These are phyloP conservation scores for Otus sunia DNA, from an alignment of 2,113 vertebrate species.

Conservation along the genomic window DNA sequence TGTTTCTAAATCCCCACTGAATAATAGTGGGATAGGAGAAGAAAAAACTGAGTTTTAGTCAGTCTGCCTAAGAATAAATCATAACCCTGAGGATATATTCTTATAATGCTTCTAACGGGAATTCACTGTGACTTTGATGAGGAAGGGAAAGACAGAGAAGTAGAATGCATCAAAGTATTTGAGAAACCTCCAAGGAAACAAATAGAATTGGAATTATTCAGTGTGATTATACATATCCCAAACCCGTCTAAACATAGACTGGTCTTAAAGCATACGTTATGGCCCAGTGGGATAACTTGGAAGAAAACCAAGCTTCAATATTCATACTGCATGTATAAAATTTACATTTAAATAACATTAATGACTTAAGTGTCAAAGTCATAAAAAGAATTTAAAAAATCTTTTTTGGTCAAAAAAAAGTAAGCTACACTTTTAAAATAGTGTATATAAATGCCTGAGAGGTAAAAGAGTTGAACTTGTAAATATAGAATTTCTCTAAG, in stretches of 20 bases:
- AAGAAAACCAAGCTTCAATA: conserved; percentile 2
- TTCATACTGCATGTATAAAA: not conserved
- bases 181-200: conserved; percentile 24
- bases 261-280: not conserved
- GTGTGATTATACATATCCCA: not conserved
- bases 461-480: not conserved
- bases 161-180: conserved; percentile 22
- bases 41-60: not conserved
- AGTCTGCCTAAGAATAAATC: not conserved
- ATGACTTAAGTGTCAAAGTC: not conserved
- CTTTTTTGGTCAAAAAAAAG: not conserved
- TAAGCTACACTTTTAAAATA: not conserved
- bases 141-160: not conserved
- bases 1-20: not conserved
- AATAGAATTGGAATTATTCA: conserved; percentile 8
- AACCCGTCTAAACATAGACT: not conserved
- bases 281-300: not conserved
- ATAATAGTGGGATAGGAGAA: not conserved
- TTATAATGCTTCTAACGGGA: not conserved
- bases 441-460: not conserved
- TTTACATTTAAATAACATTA: not conserved
- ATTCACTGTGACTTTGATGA: conserved; percentile 27
- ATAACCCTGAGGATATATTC: conserved; percentile 34
- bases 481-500: not conserved
- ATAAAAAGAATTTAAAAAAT: not conserved